These are phyloP conservation scores for Spialia ferax DNA, from an alignment of 2,888 invertebrate species.

Conservation along the genomic window DNA sequence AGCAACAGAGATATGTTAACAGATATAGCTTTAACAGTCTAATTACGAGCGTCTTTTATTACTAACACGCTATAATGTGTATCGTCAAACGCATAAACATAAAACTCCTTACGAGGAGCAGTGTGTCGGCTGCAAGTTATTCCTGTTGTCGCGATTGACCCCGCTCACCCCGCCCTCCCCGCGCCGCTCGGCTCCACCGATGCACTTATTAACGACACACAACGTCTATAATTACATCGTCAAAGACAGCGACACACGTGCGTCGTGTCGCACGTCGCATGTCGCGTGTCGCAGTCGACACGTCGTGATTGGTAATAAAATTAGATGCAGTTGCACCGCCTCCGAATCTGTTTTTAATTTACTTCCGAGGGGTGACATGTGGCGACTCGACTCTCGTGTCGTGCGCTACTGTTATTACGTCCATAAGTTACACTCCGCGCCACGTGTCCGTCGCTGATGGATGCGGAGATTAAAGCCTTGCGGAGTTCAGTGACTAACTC, in stretches of 20 bases:
- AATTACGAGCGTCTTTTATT: conserved; percentile 16
- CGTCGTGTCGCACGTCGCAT: conserved; percentile 44
- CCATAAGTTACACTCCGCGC: background rate
- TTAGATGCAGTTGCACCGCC: conserved; percentile 41
- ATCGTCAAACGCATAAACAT: conserved; percentile 22
- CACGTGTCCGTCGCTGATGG: background rate
- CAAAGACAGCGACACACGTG: conserved; percentile 31
- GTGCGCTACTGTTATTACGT: conserved; percentile 5
- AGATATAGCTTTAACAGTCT: conserved; percentile 17
- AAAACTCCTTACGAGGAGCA: background rate
- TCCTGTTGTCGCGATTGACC: conserved; percentile 9
- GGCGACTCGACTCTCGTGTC: background rate
- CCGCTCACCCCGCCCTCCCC: conserved; percentile 2
- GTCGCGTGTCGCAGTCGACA: conserved; percentile 41
- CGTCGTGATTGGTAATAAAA: conserved; percentile 48
- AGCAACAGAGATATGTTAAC: background rate
- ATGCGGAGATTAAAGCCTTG: background rate
- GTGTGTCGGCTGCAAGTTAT: conserved; percentile 18
- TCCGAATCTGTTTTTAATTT: conserved; percentile 47
- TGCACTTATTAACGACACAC: conserved; percentile 27
- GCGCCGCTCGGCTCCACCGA: background rate
- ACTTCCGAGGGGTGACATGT: conserved; percentile 43
- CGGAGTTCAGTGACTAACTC: conserved; percentile 2
- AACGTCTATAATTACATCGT: conserved; percentile 35
- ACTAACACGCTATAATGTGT: conserved; percentile 27